Conservation (phyloP, 92 coral and sea anemone genomes). For the Porites divaricata region DNA sequence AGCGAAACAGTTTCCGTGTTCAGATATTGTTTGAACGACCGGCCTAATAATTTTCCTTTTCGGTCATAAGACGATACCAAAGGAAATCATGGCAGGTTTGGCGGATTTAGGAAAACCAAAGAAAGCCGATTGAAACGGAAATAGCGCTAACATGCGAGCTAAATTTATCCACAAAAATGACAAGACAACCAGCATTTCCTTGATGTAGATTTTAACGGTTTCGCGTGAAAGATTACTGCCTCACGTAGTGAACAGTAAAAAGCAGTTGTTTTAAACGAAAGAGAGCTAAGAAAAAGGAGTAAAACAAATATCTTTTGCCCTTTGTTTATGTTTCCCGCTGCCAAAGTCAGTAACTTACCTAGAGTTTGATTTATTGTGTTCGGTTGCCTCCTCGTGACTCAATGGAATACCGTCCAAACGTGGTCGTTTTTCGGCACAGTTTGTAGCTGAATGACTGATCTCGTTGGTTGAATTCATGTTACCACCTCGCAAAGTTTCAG, state of each 20-base stretch:
- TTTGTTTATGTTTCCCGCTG: background rate
- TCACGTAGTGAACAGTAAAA: background rate
- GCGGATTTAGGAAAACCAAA: constrained; percentile 25
- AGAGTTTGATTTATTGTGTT: constrained; percentile 38
- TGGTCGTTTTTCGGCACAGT: constrained; percentile 21
- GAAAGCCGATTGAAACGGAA: constrained; percentile 9
- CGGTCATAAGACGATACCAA: background rate
- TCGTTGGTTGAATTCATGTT: constrained; percentile 35
- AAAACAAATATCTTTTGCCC: background rate
- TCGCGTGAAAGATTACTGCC: background rate
- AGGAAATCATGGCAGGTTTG: constrained; percentile 15
- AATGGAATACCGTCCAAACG: constrained; percentile 30
- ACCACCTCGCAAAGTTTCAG: constrained; percentile 34
- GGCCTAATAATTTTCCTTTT: background rate
- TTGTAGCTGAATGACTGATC: background rate
- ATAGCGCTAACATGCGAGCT: constrained; percentile 14
- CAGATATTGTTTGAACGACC: background rate
- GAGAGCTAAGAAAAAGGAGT: background rate
- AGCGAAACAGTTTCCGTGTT: background rate
- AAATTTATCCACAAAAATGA: constrained; percentile 40
- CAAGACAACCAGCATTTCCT: constrained; percentile 12
- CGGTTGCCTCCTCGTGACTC: constrained; percentile 46
- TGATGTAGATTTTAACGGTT: constrained; percentile 13
- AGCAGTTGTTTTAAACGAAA: background rate
- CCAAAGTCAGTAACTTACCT: constrained; percentile 9